Conservation (phyloP, 2,888 invertebrate species). For the Synanthedon tipuliformis region DNA sequence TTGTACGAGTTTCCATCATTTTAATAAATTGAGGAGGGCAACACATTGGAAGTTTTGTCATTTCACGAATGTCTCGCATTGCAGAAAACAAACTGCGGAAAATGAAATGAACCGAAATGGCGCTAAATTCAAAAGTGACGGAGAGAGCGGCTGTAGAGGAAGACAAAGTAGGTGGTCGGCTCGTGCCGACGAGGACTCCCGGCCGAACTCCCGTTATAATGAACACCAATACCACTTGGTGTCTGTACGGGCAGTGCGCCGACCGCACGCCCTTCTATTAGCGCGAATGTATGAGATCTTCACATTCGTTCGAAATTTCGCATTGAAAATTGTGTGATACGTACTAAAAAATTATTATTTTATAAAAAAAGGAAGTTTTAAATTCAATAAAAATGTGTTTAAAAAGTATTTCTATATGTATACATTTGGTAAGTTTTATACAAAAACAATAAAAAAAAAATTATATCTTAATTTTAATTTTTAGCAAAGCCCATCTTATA, state of each 20-base stretch:
- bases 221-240: slow-evolving; percentile 50
- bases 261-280: slow-evolving; percentile 61
- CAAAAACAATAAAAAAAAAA: too few relatives aligned
- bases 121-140: slow-evolving; percentile 26
- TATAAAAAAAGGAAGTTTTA: slow-evolving; percentile 26
- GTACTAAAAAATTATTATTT: slow-evolving; percentile 20
- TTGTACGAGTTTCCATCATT: too few relatives aligned
- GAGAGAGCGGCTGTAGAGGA: slow-evolving; percentile 30
- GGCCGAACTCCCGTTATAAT: slow-evolving; percentile 67
- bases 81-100: too few relatives aligned
- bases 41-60: too few relatives aligned
- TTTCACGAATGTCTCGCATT: too few relatives aligned
- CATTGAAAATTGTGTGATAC: slow-evolving; percentile 44
- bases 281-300: slow-evolving; percentile 60
- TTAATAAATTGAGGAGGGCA: too few relatives aligned
- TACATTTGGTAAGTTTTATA: slow-evolving; percentile 49
- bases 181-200: slow-evolving; percentile 32
- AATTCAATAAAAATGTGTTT: slow-evolving; percentile 44
- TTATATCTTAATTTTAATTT: too few relatives aligned
- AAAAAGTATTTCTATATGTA: slow-evolving; percentile 36
- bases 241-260: slow-evolving; percentile 65
- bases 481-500: too few relatives aligned
- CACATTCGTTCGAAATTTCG: slow-evolving; percentile 49
- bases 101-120: slow-evolving; percentile 28
- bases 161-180: slow-evolving; percentile 33